Base-by-base conservation (phyloP, 2,797 vertebrate species). In the Tauraco hartlaubi region DNA sequence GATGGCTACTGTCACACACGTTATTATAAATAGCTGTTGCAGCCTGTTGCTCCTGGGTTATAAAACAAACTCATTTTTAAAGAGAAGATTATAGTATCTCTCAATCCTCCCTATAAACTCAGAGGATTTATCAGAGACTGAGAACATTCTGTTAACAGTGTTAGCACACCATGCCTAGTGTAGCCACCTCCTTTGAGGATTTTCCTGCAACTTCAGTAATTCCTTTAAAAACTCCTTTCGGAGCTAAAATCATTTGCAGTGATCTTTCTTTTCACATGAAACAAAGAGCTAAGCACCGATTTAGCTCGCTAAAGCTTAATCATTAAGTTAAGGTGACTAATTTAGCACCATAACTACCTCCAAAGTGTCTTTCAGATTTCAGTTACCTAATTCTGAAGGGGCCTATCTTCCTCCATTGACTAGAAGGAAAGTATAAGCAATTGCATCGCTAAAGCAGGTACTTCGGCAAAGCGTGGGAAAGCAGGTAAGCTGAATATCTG, bases 291-390 rank as follows among this genome's bases (percentile, higher is more conserved):
- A 81, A 88, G 69, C 35, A 93, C 73, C 3, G 1, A 93, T 92
- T 92, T 67, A 94, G 77, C 80, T 85, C 73, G 37, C 85, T 84
- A 81, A 88, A 90, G 58, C 62, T 58, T 91, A 94, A 94, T 88
- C 58, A 69, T 90, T 88, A 85, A 61, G n/a, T 75, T 92, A 84
- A 92, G 64, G 76, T 81, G 51, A 86, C 76, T 92, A 93, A 94
- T 86, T 90, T 82, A 93, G 66, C n/a, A 59, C 66, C 66, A 17
- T 49, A 86, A 69, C 86, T 80, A 88, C 33, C 48, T 73, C 66
- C 26, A 62, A 88, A 94, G 25, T 41, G 18, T 52, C 62, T 81
- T 95, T 79, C 35, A 31, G 20, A 56, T 48, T 69, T 84, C 79
- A 71, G 68, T 51, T 84, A 75, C 31, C 66, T 88, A 33, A 88